Evolutionary conservation across 2,113 vertebrate species (phyloP), one percentile per base, ranked within the genome.

Genomic region (Chauna torquata): DNA sequence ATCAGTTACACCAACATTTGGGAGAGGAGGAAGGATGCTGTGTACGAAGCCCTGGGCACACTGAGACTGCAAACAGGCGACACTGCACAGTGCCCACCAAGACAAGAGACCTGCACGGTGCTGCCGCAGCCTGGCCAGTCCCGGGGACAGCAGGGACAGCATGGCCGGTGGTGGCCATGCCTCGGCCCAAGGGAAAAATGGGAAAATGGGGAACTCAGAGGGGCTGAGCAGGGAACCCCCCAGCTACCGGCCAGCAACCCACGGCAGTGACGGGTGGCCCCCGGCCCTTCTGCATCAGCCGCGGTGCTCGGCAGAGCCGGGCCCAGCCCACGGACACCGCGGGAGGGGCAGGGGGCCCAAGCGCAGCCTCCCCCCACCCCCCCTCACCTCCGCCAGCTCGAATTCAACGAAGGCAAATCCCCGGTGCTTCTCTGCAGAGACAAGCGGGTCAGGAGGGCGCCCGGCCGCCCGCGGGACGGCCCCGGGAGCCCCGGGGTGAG

Each of bases 331-430:
- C 64, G 47, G 50, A 18, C 22, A 6, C 20, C 18, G 3, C 0
- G 5, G 13, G 1, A 59, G 6, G 32, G n/a, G 70, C 15, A 3
- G 11, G 23, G 17, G 64, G 20, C 47, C 38, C 36, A 3, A 1
- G 16, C 61, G 45, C 58, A 3, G 11, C 8, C 18, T 14, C n/a
- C 20, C 22, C 13, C 4, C 62, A 32, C 20, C 22, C 13, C 4
- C 62, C 28, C 98, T 98, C 95, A 99, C 99, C 99, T 99, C 99
- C 11, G 98, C 99, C 97, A 99, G 91, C 92, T 99, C 99, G 91
- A 99, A 99, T 78, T 99, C 99, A 88, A 99, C 98, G 88, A 99
- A 99, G 17, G 99, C 99, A 93, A 99, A 99, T n/a, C 99, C 99
- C 64, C 99, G 98, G 97, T 99, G 99, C 89, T 99, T 99, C 96